Evolutionary conservation across 2,888 invertebrate species (phyloP), one percentile per base, ranked within the genome.

Genomic region (Luperina testacea): DNA sequence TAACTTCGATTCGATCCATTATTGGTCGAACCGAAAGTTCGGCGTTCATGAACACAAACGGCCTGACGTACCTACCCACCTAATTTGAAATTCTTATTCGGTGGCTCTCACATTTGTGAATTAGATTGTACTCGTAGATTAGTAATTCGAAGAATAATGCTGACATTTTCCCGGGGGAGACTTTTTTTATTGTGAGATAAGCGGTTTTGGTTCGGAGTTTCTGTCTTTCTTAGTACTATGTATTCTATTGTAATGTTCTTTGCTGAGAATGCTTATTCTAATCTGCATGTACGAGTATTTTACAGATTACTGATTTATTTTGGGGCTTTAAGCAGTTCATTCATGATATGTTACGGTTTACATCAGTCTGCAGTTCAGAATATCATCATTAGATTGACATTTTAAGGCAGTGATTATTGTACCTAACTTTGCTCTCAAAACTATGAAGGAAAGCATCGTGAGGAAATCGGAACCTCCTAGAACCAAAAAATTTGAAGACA

Each of bases 71-170:
- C 84, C 85, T 87, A 82, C 83, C 82, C 77, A 87, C 80, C 85
- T 89, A 83, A 92, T 92, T 92, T 92, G 91, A 91, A 92, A 92
- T 92, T 92, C 92, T 90, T 92, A 92, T 92, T 90, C 90, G 90
- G 82, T 86, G 90, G 90, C 83, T 86, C 81, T 84, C 88, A 88
- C 90, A 89, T 90, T 91, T 87, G 88, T 86, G 89, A 90, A 90
- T 91, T 91, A 90, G 89, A 91, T 92, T 88, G 83, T 85, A 87
- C 83, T 88, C 86, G 75, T 71, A 87, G 89, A 87, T 89, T 88
- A 87, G 88, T 86, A 87, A 87, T 90, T 88, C 81, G 70, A 65
- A 82, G 83, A 86, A 86, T 90, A 88, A 87, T 82, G 87, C 91
- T 89, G 86, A 90, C 84, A 71, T 82, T 83, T 86, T 76, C 72